Conservation (phyloP, 2,888 invertebrate genomes). For the Tipula confusa region DNA sequence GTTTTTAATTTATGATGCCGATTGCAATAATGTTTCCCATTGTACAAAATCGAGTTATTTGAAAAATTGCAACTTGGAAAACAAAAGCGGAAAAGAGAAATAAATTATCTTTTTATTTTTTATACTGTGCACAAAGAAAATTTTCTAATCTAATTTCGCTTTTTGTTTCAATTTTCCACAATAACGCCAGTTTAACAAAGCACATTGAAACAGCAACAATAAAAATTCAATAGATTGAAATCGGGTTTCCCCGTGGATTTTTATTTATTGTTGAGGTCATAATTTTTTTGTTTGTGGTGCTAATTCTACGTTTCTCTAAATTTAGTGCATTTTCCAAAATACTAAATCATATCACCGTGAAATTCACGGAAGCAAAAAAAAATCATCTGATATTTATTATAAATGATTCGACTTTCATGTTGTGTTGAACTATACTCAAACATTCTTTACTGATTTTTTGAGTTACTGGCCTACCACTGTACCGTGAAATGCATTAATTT, state of each 20-base stretch:
- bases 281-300: background rate
- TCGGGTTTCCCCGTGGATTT: background rate
- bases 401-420: background rate
- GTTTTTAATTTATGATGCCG: too few relatives aligned
- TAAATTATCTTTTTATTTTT: background rate
- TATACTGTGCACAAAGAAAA: background rate
- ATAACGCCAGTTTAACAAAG: background rate
- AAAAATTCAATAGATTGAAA: background rate
- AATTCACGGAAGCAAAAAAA: background rate
- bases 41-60: too few relatives aligned
- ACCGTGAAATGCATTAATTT: background rate
- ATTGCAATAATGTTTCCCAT: too few relatives aligned
- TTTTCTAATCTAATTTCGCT: constrained; percentile 3
- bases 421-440: background rate
- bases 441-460: background rate
- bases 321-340: background rate
- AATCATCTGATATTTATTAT: too few relatives aligned
- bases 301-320: background rate
- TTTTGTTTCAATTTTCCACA: background rate
- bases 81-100: background rate
- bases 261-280: background rate
- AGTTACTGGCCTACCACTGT: background rate
- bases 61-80: too few relatives aligned
- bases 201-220: background rate
- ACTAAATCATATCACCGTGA: background rate